A percentile compares a stretch with the other conserved stretches of the same genome.
phyloP scores from a whole-genome alignment of 23 tunicate genomes.

The Corella eumyota region DNA sequence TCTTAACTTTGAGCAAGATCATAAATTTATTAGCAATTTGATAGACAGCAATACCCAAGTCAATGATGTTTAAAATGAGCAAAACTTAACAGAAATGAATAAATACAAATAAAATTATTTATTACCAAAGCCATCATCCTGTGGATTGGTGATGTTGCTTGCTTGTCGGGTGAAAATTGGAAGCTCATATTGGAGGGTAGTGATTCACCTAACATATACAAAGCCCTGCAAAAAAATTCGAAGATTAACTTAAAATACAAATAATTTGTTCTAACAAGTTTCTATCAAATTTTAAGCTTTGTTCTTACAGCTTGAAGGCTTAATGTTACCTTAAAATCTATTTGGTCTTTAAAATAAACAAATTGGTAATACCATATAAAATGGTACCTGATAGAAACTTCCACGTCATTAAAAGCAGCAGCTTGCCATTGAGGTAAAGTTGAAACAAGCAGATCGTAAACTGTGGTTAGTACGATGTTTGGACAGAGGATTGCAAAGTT shows the following conservation, averaged over 20 bases:
- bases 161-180: slow-evolving; percentile 47
- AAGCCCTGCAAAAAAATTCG: slow-evolving; percentile 23
- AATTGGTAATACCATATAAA: neutral
- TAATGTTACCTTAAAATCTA: no score
- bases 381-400: slow-evolving; percentile 66
- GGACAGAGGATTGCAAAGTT: slow-evolving; percentile 59
- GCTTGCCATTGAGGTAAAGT: slow-evolving; percentile 56
- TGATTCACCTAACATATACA: slow-evolving; percentile 85
- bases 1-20: no score
- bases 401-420: slow-evolving; percentile 45
- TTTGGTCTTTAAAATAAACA: neutral
- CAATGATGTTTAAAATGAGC: no score
- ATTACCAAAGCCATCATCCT: slow-evolving; percentile 85
- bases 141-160: slow-evolving; percentile 28
- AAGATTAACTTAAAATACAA: no score
- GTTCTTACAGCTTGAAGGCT: no score
- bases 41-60: no score
- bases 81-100: no score
- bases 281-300: no score
- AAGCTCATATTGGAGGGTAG: slow-evolving; percentile 70
- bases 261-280: no score
- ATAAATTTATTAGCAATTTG: no score
- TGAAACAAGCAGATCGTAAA: slow-evolving; percentile 17
- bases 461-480: slow-evolving; percentile 26
- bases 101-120: no score